Base-by-base conservation (phyloP, 2,113 vertebrate species). In the Mesitornis unicolor region DNA sequence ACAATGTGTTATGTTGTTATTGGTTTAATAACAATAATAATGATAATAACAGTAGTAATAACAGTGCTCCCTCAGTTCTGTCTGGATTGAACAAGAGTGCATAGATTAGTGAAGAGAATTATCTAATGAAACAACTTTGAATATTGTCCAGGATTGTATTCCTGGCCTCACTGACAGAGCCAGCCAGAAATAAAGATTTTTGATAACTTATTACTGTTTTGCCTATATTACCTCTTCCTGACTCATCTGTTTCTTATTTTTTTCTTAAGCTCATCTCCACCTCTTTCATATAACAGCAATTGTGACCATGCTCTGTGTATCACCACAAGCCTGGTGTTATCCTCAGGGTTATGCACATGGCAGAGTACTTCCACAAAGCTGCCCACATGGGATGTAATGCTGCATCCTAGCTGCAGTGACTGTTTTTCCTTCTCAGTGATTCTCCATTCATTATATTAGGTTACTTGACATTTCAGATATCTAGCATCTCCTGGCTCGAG, bases 231-330 rank as follows among this genome's bases (percentile, higher is more conserved):
- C 13, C 22, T 33, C 35, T 87, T 59, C 51, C 20, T 45, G 4
- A 8, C 8, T 80, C 35, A 35, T 50, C 7, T 48, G 47, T 26
- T 35, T 35, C 9, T 28, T 15, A 28, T 67, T 47, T 36, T 33
- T 21, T 68, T 40, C 13, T 33, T 7, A 31, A 79, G 4, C 3
- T 59, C 9, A 47, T 76, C 33, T 47, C 18, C 40, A 75, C 4
- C 17, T 69, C 20, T 51, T 76, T 47, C 29, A 4, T 21, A 47
- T 19, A 28, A 53, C 56, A 70, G 14, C 11, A 83, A 10, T 6
- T 1, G 0, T 25, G 38, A 10, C 43, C 51, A 2, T 19, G 6
- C 6, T 40, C 8, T 13, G 45, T 69, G 29, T 36, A 15, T 53
- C 42, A 42, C 35, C 35, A 16, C 6, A 69, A 78, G 13, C 11